These are phyloP conservation scores for Silvanus unidentatus DNA, from an alignment of 2,888 invertebrate genomes.

Conservation along the genomic window DNA sequence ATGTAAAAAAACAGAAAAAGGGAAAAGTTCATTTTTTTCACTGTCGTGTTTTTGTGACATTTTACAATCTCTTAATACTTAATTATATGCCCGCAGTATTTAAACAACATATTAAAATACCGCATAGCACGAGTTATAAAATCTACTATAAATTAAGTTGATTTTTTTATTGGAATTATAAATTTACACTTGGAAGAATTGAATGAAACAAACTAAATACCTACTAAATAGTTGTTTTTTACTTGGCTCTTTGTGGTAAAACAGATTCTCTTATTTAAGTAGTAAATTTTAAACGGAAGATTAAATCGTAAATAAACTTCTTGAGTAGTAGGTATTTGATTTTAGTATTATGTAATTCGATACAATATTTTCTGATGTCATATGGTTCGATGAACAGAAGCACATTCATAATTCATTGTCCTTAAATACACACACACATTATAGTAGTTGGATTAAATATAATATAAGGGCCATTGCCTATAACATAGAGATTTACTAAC, in stretches of 20 bases:
- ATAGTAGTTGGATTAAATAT: slow-evolving; percentile 35
- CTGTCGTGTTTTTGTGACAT: slow-evolving; percentile 21
- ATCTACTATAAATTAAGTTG: too few species aligned
- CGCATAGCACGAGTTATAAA: too few species aligned
- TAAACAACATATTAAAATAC: too few species aligned
- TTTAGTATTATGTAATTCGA: slow-evolving; percentile 31
- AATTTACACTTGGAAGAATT: too few species aligned
- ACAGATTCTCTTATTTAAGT: too few species aligned
- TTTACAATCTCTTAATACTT: slow-evolving; percentile 7
- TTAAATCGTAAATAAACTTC: slow-evolving; percentile 27
- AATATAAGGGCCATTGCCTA: slow-evolving; percentile 39
- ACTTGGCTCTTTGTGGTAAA: too few species aligned
- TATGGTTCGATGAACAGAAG: slow-evolving; percentile 40
- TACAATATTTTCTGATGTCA: slow-evolving; percentile 39
- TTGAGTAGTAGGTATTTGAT: slow-evolving; percentile 24
- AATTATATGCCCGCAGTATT: background rate
- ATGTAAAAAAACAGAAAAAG: slow-evolving; percentile 10
- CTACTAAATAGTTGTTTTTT: too few species aligned
- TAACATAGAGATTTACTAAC: slow-evolving; percentile 23
- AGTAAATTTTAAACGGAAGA: slow-evolving; percentile 9
- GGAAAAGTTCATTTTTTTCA: slow-evolving; percentile 30
- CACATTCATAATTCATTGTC: slow-evolving; percentile 40
- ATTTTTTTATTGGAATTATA: too few species aligned
- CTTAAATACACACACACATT: slow-evolving; percentile 18
- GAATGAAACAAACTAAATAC: too few species aligned